Evolutionary conservation across 2,888 invertebrate genomes (phyloP), one percentile per base, ranked within the genome.

Genomic region (Metalampra italica): DNA sequence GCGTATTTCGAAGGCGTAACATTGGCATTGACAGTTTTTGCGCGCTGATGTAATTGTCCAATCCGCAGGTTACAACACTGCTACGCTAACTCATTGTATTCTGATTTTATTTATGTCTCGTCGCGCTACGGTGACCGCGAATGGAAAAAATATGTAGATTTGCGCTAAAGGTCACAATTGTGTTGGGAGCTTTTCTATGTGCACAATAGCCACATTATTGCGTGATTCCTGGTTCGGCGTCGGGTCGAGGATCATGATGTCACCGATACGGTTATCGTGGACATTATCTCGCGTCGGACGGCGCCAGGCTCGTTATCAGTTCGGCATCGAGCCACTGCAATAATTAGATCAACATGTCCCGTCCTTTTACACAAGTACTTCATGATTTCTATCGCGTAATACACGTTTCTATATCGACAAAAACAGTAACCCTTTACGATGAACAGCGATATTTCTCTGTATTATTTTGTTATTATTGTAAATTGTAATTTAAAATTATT

Each of bases 1-100:
- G 53, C 57, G 61, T 50, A 62, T 65, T 22, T 66, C 53, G 64
- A 57, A 71, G 69, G 68, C 71, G 76, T 77, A 77, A 71, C 76
- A 79, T 78, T 81, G 78, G 73, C 81, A 82, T 79, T 81, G 80
- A 68, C 71, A 71, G 71, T 81, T 83, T 82, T 82, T 81, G 70
- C 62, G 54, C 55, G 73, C 67, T 79, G 78, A 78, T 77, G 78
- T 82, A 81, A 82, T 68, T 40, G 66, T 61, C 70, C 65, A 66
- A 72, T 67, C 60, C 57, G 62, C 61, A 63, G 67, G 71, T 72
- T 67, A 70, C 64, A 69, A 65, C 65, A 67, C 62, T 50, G 53
- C 52, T 59, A 66, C 66, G 59, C 60, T 68, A n/a, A 60, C 60
- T 69, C 68, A 77, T 80, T 82, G 75, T 82, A 73, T 80, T 77